A percentile compares a stretch with the other conserved stretches of the same genome.
These are phyloP conservation scores for Terrapene triunguis DNA, from an alignment of 2,113 vertebrate genomes.

Conservation along the genomic window DNA sequence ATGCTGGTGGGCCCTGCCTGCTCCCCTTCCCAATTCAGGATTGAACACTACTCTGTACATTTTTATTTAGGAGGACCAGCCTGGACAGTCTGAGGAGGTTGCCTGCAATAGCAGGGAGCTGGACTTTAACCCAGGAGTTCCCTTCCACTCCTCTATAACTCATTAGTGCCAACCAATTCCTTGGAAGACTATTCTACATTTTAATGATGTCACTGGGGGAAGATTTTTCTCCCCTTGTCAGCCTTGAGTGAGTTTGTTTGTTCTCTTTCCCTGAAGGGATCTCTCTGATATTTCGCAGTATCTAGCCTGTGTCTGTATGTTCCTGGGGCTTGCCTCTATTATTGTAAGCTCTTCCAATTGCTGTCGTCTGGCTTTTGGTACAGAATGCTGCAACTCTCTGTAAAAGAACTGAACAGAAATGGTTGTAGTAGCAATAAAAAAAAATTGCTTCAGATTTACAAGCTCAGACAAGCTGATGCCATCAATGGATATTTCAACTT, in stretches of 20 bases:
- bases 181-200: not conserved
- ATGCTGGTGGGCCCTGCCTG: not conserved
- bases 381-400: not conserved
- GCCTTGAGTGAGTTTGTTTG: not conserved
- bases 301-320: no score
- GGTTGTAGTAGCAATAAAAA: not conserved
- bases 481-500: no score
- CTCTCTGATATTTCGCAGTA: no score
- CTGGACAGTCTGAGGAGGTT: not conserved
- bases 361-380: not conserved
- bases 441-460: not conserved
- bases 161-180: not conserved
- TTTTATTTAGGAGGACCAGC: not conserved
- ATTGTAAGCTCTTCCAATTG: not conserved
- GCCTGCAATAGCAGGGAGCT: not conserved
- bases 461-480: no score
- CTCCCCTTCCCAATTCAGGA: not conserved
- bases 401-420: not conserved
- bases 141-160: not conserved
- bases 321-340: not conserved
- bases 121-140: no score
- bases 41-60: not conserved
- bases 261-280: not conserved
- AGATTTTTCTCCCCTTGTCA: not conserved
- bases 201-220: not conserved